These are phyloP conservation scores for Mamestra configurata DNA, from an alignment of 1,140 invertebrate genomes.

Conservation along the genomic window DNA sequence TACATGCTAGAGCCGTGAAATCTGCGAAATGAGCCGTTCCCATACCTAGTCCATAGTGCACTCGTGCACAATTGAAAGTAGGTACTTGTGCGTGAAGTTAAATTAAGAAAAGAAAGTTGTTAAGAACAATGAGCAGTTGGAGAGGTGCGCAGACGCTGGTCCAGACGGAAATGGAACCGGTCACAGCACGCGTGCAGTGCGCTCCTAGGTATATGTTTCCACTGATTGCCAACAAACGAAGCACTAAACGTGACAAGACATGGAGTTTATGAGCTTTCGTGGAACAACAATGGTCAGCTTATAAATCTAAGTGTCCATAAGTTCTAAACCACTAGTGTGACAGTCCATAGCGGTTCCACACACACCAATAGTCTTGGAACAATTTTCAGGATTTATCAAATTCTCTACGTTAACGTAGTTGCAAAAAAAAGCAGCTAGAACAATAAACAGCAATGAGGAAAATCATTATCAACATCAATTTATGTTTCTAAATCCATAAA, in stretches of 20 bases:
- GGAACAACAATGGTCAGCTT: background rate
- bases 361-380: background rate
- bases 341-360: background rate
- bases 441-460: background rate
- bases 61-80: slow-evolving; percentile 57
- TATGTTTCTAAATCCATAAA: background rate
- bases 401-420: background rate
- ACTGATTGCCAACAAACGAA: background rate
- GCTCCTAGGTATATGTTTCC: slow-evolving; percentile 4
- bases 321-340: background rate
- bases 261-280: slow-evolving; percentile 5
- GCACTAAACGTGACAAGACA: background rate
- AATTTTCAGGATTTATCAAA: background rate
- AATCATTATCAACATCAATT: slow-evolving; percentile 5
- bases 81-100: slow-evolving; percentile 47
- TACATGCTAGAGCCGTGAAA: slow-evolving; percentile 50
- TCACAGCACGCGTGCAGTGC: slow-evolving; percentile 38
- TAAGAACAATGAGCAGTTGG: slow-evolving; percentile 63
- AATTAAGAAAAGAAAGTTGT: slow-evolving; percentile 74
- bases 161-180: slow-evolving; percentile 59
- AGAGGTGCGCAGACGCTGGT: slow-evolving; percentile 43
- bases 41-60: slow-evolving; percentile 64
- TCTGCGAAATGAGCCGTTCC: slow-evolving; percentile 48
- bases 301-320: background rate
- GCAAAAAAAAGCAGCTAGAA: background rate